Conservation (phyloP, 2,113 vertebrate genomes). For the Antechinus stuartii region DNA sequence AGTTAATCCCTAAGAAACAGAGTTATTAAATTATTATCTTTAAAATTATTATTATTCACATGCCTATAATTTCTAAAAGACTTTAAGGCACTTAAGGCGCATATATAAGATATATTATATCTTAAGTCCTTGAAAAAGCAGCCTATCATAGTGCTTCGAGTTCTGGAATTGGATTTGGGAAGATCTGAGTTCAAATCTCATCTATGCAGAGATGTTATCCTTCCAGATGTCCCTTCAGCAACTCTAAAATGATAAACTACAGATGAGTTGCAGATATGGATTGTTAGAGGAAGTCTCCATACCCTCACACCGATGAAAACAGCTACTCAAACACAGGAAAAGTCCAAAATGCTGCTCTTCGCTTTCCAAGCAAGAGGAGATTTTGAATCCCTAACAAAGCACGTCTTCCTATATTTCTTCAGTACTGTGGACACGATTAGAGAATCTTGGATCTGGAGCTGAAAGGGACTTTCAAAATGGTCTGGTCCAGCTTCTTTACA, state of each 20-base stretch:
- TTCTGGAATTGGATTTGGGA: not conserved
- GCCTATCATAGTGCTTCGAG: not conserved
- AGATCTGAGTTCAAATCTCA: not conserved
- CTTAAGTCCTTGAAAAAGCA: not conserved
- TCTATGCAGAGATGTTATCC: not conserved
- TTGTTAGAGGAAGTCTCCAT: not conserved
- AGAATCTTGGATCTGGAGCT: not conserved
- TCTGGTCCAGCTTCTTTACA: not conserved
- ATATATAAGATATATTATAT: too few relatives aligned
- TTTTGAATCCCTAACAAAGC: not conserved
- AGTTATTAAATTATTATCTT: too few relatives aligned
- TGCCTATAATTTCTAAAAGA: not conserved
- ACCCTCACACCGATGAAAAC: not conserved
- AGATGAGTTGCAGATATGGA: not conserved
- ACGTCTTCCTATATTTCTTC: not conserved
- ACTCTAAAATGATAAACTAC: not conserved
- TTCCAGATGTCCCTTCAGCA: not conserved
- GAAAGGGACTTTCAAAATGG: not conserved
- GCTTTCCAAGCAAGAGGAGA: slow-evolving; percentile 22
- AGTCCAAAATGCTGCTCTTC: not conserved
- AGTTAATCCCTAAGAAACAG: not conserved
- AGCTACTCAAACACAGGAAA: slow-evolving; percentile 23
- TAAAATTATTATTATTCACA: not conserved
- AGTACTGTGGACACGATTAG: not conserved
- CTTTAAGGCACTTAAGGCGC: not conserved